A percentile compares a stretch with the other conserved stretches of the same genome.
Evolutionary conservation across 2,113 vertebrate genomes (phyloP).

Genomic region (Seriola aureovittata): DNA sequence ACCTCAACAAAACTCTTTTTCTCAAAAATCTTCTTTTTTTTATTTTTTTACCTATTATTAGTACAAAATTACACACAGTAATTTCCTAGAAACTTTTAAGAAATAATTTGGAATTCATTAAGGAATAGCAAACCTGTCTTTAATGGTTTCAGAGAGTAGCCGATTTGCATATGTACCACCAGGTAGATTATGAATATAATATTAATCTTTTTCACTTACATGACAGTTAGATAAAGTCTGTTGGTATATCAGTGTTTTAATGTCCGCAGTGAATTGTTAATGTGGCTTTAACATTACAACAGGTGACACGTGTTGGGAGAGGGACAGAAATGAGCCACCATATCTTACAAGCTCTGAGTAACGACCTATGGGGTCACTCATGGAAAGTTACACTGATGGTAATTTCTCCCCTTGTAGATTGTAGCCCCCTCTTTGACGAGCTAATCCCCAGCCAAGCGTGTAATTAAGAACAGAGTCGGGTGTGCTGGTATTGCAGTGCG

Average conservation of each 20-base stretch:
- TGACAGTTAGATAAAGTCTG: not conserved
- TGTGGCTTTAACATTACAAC: not conserved
- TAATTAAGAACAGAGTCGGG: constrained; percentile 73
- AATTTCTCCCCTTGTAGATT: constrained; percentile 59
- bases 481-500: constrained; percentile 17
- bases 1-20: too few relatives aligned
- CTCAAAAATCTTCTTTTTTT: too few relatives aligned
- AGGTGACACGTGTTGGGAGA: constrained; percentile 31
- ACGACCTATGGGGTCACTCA: constrained; percentile 55
- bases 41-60: too few relatives aligned
- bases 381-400: constrained; percentile 55
- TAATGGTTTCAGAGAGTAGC: not conserved
- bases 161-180: not conserved
- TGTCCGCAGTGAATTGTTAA: not conserved
- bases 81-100: too few relatives aligned
- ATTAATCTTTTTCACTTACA: not conserved
- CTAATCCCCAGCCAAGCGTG: constrained; percentile 71
- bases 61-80: too few relatives aligned
- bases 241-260: constrained; percentile 1
- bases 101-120: too few relatives aligned
- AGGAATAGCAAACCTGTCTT: too few relatives aligned
- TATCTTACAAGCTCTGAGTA: constrained; percentile 53
- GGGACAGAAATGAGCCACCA: constrained; percentile 20
- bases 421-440: constrained; percentile 57
- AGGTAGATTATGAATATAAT: not conserved